A percentile compares a stretch with the other conserved stretches of the same genome.
Evolutionary conservation across 2,888 invertebrate genomes (phyloP).

Genomic region (Caenorhabditis sp.): DNA sequence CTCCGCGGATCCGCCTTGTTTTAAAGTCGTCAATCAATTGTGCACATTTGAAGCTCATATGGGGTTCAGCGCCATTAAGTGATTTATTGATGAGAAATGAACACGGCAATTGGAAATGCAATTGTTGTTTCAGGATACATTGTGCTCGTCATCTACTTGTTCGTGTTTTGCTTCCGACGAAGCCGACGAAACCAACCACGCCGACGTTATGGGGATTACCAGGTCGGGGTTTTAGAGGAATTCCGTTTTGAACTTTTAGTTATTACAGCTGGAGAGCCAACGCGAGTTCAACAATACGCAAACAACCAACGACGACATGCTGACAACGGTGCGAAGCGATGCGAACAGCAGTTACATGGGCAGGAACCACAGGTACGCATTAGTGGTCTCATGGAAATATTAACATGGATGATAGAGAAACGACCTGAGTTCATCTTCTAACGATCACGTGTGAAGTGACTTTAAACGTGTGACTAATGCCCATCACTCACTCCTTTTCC

Average conservation of each 20-base stretch:
- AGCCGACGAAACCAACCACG: conserved; percentile 66
- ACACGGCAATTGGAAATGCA: background rate
- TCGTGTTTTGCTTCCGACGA: conserved; percentile 69
- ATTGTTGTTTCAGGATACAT: conserved; percentile 66
- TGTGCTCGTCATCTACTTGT: conserved; percentile 68
- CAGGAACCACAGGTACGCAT: conserved; percentile 65
- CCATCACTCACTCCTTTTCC: conserved; percentile 18
- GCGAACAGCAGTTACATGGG: conserved; percentile 61
- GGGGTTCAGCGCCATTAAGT: conserved; percentile 25
- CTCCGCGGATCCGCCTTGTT: conserved; percentile 25
- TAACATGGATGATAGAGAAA: background rate
- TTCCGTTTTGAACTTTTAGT: background rate
- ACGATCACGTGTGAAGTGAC: conserved; percentile 53
- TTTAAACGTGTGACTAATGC: conserved; percentile 41
- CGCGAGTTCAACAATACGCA: conserved; percentile 60
- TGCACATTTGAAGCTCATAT: conserved; percentile 56
- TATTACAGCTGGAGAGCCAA: conserved; percentile 60
- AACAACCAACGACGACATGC: conserved; percentile 55
- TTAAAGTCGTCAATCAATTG: conserved; percentile 54
- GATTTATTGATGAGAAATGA: conserved; percentile 52
- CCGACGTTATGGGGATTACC: conserved; percentile 72
- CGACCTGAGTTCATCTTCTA: conserved; percentile 14
- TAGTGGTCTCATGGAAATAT: too few species aligned
- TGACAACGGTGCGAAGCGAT: conserved; percentile 58
- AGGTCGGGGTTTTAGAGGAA: conserved; percentile 52